phyloP scores from a whole-genome alignment of 2,113 vertebrate species.

The Lagopus muta region DNA sequence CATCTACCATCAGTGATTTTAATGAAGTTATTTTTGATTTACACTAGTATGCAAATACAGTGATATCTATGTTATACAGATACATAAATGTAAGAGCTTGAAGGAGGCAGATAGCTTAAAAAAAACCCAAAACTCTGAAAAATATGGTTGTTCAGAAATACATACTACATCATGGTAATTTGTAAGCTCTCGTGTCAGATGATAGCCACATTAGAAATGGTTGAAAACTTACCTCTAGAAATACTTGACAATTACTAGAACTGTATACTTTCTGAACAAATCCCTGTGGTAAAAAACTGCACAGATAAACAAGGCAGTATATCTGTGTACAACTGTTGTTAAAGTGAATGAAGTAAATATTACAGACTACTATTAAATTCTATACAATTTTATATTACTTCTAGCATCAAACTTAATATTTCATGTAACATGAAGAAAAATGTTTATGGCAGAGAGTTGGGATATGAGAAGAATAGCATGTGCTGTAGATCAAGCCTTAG shows the following conservation, averaged over 20 bases:
- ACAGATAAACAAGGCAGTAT: conserved; percentile 50
- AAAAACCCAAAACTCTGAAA: conserved; percentile 15
- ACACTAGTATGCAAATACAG: not conserved
- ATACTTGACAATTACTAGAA: conserved; percentile 31
- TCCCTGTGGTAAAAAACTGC: conserved; percentile 1
- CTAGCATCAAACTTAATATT: not conserved
- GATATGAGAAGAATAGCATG: not conserved
- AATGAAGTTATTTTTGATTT: conserved; percentile 44
- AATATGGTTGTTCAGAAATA: conserved; percentile 10
- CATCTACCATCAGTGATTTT: not conserved
- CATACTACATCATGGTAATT: conserved; percentile 31
- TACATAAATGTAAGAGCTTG: not conserved
- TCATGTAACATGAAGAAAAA: not conserved
- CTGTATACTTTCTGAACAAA: conserved; percentile 27
- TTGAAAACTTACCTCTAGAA: conserved; percentile 30
- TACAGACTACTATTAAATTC: conserved; percentile 25
- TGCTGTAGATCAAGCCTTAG: not conserved
- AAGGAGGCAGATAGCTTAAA: conserved; percentile 16
- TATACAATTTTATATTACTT: not conserved
- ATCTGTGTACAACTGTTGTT: conserved; percentile 22
- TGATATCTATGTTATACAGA: not conserved
- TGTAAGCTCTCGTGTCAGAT: conserved; percentile 29
- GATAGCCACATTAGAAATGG: conserved; percentile 16
- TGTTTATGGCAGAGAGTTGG: not conserved
- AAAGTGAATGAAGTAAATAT: conserved; percentile 28